A percentile compares a stretch with the other conserved stretches of the same genome.
These are phyloP conservation scores for Pocillopora grandis DNA, from an alignment of 92 coral and sea anemone genomes.

Conservation along the genomic window DNA sequence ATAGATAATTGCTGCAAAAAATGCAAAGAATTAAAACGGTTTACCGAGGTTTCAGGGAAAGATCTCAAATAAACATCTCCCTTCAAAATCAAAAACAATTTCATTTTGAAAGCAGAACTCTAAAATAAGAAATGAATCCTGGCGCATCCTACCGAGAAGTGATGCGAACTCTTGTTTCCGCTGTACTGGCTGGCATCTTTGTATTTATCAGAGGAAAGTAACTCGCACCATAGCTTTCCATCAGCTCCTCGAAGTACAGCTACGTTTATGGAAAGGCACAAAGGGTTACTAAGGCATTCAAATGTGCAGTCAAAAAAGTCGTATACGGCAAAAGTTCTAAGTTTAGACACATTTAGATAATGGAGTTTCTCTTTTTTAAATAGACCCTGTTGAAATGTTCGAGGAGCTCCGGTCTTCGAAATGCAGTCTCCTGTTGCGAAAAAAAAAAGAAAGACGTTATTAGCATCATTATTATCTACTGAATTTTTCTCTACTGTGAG, in stretches of 20 bases:
- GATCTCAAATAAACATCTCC: not conserved
- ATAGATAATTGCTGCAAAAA: not conserved
- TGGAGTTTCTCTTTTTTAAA: not conserved
- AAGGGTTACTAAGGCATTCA: not conserved
- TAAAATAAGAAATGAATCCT: no score
- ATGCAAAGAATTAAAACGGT: no score
- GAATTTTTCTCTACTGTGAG: no score
- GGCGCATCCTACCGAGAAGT: not conserved
- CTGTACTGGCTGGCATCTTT: not conserved
- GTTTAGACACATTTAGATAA: not conserved
- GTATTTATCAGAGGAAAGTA: conserved; percentile 1
- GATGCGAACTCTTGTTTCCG: not conserved
- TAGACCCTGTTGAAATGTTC: not conserved
- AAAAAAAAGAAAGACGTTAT: no score
- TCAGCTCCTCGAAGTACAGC: not conserved
- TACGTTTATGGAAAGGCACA: not conserved
- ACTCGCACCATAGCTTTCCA: conserved; percentile 8
- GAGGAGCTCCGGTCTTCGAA: no score
- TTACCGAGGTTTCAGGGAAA: no score
- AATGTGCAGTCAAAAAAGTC: not conserved
- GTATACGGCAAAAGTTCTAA: not conserved
- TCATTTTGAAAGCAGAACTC: no score
- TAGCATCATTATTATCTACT: no score
- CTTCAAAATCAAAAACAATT: not conserved
- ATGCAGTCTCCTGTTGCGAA: no score